Evolutionary conservation across 2,888 invertebrate species (phyloP).

Genomic region (Allacma fusca): DNA sequence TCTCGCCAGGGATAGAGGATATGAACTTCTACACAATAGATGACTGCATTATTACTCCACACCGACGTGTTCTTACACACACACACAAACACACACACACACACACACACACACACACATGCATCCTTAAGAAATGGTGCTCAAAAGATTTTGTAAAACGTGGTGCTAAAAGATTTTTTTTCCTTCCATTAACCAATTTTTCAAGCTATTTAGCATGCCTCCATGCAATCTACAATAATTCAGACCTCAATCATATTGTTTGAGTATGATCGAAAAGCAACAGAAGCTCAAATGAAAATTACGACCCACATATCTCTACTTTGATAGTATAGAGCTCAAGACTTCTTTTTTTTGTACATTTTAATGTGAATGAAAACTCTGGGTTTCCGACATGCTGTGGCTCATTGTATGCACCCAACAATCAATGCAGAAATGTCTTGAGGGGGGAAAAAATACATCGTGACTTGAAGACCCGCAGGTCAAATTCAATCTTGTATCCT

Average conservation of each 20-base stretch:
- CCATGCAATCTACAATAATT: neutral
- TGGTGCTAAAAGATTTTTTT: too few species aligned
- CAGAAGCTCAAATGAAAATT: neutral
- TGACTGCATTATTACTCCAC: too few species aligned
- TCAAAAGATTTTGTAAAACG: too few species aligned
- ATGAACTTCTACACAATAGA: too few species aligned
- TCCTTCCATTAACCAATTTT: neutral
- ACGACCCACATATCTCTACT: neutral
- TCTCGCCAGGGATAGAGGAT: too few species aligned
- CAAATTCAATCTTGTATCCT: neutral
- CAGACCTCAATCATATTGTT: neutral
- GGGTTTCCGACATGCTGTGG: too few species aligned
- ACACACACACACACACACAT: too few species aligned
- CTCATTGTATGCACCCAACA: slow-evolving; percentile 11
- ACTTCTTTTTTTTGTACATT: neutral
- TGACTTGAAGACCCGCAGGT: slow-evolving; percentile 38
- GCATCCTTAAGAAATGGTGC: too few species aligned
- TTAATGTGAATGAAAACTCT: slow-evolving; percentile 14
- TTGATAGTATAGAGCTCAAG: neutral
- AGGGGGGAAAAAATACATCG: slow-evolving; percentile 22
- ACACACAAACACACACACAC: too few species aligned
- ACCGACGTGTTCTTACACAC: too few species aligned
- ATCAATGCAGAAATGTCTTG: slow-evolving; percentile 4
- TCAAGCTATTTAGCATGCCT: neutral
- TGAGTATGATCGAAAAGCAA: neutral